These are phyloP conservation scores for Brachyptera putata DNA, from an alignment of 2,888 invertebrate species.

Conservation along the genomic window DNA sequence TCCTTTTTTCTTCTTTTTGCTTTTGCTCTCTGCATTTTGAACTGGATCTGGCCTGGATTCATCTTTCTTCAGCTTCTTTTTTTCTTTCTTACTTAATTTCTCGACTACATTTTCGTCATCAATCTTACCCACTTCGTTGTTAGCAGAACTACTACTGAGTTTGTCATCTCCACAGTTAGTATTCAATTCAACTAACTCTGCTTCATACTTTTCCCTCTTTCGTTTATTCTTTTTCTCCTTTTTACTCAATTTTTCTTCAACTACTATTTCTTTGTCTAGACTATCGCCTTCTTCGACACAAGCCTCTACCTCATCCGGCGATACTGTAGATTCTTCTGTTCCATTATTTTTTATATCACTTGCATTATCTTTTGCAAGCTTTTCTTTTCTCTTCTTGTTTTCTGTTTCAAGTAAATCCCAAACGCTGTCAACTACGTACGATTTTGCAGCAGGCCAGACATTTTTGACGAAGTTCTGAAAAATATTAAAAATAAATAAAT, in stretches of 20 bases:
- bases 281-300: no score
- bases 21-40: background rate
- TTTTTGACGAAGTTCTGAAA: constrained; percentile 65
- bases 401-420: constrained; percentile 55
- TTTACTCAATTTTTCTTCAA: background rate
- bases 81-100: background rate
- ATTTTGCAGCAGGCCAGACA: constrained; percentile 52
- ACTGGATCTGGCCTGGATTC: background rate
- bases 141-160: no score
- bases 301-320: no score
- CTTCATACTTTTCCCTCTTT: background rate
- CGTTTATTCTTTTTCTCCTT: background rate
- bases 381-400: constrained; percentile 23
- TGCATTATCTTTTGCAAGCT: background rate
- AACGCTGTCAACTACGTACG: constrained; percentile 59
- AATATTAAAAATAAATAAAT: constrained; percentile 8
- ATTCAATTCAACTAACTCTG: background rate
- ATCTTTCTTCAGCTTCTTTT: background rate
- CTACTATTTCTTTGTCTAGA: no score
- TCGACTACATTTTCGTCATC: background rate
- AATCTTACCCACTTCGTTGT: background rate
- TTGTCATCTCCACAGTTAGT: background rate
- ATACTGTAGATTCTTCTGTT: background rate
- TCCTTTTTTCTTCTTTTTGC: background rate
- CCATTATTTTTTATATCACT: constrained; percentile 27